Conservation (phyloP, 2,113 vertebrate genomes). For the Zosterops lateralis region DNA sequence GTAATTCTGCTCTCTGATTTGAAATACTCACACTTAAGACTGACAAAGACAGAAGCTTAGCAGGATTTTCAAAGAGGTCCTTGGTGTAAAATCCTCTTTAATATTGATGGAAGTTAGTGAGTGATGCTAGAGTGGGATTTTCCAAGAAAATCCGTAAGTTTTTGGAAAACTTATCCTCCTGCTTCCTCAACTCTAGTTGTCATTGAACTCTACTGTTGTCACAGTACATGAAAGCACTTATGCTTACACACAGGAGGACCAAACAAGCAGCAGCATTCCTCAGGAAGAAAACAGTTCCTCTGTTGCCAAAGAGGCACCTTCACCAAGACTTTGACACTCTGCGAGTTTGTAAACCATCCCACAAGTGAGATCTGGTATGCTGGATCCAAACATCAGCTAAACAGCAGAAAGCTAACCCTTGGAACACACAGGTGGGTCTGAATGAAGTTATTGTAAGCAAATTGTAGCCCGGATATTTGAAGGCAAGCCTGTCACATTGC, state of each 20-base stretch:
- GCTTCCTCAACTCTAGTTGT: background rate
- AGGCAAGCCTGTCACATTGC: background rate
- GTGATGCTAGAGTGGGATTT: background rate
- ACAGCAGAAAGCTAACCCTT: background rate
- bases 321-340: background rate
- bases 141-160: background rate
- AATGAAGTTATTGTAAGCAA: background rate
- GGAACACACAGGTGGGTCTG: background rate
- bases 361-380: accelerated
- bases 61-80: background rate
- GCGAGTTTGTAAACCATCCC: background rate
- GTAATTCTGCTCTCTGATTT: background rate
- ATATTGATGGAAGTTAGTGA: background rate
- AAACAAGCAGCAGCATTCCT: background rate
- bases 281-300: background rate
- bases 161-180: background rate
- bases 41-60: background rate
- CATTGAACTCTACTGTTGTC: background rate
- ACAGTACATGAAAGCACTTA: background rate
- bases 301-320: background rate
- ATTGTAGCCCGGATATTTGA: background rate
- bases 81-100: background rate
- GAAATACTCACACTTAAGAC: background rate
- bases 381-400: background rate
- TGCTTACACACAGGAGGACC: accelerated